Base-by-base conservation (phyloP, 2,797 vertebrate species). In the Schizopygopsis malacanthus region DNA sequence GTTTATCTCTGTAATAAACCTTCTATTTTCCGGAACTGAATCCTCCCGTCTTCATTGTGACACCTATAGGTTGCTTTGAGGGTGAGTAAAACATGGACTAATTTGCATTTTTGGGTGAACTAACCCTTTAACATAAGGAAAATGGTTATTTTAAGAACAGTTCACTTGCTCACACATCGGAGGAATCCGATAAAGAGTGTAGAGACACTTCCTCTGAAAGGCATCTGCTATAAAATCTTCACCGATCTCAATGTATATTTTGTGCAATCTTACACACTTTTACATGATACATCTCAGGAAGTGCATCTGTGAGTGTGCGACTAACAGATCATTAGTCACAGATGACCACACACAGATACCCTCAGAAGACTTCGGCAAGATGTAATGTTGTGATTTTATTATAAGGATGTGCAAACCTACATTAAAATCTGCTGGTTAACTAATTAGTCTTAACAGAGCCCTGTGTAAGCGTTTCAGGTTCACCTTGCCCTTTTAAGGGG, bases 211-310 rank as follows among this genome's bases (percentile, higher is more conserved):
- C 25, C 8, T 52, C 83, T 85, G 50, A 73, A 54, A 82, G 15
- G 16, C 6, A 52, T 47, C 18, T 75, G 22, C 65, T 33, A 33
- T 20, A 75, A 73, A 59, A 75, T 83, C 61, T 72, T 72, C 54
- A 83, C 75, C 84, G 9, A 71, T 77, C 65, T 87, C 37, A 54
- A 77, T 25, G 1, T 45, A 22, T 54, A 78, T 83, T 75, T 78
- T 83, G 61, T 77, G 39, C 81, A 81, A 63, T 84, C 84, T 79
- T 82, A 76, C 39, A 67, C 10, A 22, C 28, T 50, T 84, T 85
- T 50, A 50, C 78, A 69, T 86, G 72, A 73, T 79, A 85, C 4
- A 75, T 79, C 56, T 33, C 50, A 85, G 85, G 72, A 87, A 84
- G 81, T 71, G 81, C 65, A 56, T 59, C 71, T 85, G 67, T 28